These are phyloP conservation scores for Leptinotarsa lineolata DNA, from an alignment of 1,140 invertebrate genomes.

Conservation along the genomic window DNA sequence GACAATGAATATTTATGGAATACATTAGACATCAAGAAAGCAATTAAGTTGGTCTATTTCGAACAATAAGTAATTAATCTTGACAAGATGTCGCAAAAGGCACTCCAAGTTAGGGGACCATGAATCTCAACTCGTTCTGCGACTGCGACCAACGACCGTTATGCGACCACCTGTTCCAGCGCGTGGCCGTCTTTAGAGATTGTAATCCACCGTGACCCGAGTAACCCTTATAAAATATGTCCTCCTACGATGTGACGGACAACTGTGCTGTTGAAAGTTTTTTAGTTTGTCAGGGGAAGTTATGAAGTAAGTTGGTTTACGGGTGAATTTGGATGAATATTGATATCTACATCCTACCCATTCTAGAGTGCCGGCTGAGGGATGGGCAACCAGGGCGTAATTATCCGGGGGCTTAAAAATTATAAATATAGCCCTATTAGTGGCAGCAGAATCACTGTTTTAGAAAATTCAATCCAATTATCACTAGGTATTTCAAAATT, in stretches of 20 bases:
- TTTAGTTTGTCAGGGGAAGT: no score
- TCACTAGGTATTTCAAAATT: no score
- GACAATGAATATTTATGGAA: slow-evolving; percentile 25
- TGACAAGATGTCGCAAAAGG: slow-evolving; percentile 33
- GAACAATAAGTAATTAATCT: slow-evolving; percentile 37
- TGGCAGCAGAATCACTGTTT: no score
- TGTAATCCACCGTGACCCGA: slow-evolving; percentile 43
- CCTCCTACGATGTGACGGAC: slow-evolving; percentile 40
- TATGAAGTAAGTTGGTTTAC: no score
- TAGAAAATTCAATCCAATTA: no score
- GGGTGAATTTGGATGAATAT: no score
- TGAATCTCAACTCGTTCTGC: slow-evolving; percentile 18
- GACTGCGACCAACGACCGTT: slow-evolving; percentile 19
- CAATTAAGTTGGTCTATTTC: slow-evolving; percentile 31
- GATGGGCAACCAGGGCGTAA: no score
- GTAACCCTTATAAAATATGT: slow-evolving; percentile 45
- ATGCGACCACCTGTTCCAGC: slow-evolving; percentile 45
- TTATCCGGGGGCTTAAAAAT: no score
- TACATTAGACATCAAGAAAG: slow-evolving; percentile 21
- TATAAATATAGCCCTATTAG: no score
- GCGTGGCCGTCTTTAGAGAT: slow-evolving; percentile 44
- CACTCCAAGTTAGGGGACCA: slow-evolving; percentile 19
- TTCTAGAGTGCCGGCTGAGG: no score
- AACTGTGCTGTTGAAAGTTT: not conserved
- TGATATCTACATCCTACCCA: no score